Evolutionary conservation across 2,888 invertebrate genomes (phyloP).

Genomic region (Rhamnusium bicolor): DNA sequence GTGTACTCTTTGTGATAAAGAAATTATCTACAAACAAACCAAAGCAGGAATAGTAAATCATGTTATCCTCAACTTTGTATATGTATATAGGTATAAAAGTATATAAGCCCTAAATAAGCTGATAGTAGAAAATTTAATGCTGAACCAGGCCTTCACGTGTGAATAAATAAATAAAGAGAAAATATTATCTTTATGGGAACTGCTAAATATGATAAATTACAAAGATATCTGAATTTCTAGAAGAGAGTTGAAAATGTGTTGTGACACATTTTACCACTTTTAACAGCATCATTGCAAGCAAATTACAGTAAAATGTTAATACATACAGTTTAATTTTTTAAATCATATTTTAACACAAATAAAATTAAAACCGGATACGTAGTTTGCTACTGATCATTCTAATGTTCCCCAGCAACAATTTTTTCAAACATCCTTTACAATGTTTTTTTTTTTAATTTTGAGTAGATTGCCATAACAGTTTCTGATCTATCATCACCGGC

Average conservation of each 20-base stretch:
- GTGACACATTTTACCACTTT: not conserved
- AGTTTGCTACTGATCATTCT: too few relatives aligned
- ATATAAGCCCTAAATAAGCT: not conserved
- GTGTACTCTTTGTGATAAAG: not conserved
- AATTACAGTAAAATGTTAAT: too few relatives aligned
- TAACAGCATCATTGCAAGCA: too few relatives aligned
- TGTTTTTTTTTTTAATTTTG: too few relatives aligned
- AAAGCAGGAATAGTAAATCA: not conserved
- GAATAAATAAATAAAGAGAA: slow-evolving; percentile 7
- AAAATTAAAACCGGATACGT: too few relatives aligned
- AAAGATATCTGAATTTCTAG: not conserved
- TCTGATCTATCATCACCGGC: too few relatives aligned
- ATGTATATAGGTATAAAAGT: too few relatives aligned
- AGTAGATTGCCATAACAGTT: too few relatives aligned
- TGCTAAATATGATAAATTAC: not conserved
- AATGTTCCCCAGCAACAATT: too few relatives aligned
- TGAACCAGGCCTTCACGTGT: slow-evolving; percentile 5
- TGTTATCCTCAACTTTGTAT: slow-evolving; percentile 1
- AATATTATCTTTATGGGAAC: slow-evolving; percentile 30
- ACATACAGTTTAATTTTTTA: too few relatives aligned
- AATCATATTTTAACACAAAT: too few relatives aligned
- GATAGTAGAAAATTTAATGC: slow-evolving; percentile 7
- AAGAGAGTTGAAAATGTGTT: not conserved
- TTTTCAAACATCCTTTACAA: too few relatives aligned
- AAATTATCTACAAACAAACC: slow-evolving; percentile 14